A percentile compares a stretch with the other conserved stretches of the same genome.
Conservation (phyloP, 2,113 vertebrate species). For the Cettia cetti region DNA sequence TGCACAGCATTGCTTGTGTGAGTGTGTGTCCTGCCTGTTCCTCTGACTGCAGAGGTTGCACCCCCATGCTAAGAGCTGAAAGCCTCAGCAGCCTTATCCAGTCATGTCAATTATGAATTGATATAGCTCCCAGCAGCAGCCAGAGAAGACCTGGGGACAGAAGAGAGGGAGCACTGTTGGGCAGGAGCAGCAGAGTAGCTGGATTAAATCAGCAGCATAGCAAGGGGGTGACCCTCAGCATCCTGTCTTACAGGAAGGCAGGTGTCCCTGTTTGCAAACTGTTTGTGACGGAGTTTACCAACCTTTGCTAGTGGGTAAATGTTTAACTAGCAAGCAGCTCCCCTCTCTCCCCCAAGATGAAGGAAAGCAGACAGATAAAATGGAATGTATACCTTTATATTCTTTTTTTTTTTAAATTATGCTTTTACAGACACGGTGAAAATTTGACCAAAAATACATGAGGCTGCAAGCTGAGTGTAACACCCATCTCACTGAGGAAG, state of each 20-base stretch:
- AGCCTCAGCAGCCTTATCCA: not conserved
- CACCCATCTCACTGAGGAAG: not conserved
- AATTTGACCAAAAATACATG: not conserved
- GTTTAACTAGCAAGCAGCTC: not conserved
- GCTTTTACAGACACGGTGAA: not conserved
- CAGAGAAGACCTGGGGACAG: not conserved
- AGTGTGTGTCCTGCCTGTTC: not conserved
- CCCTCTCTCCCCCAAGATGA: not conserved
- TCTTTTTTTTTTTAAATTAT: not conserved
- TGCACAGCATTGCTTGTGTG: not conserved
- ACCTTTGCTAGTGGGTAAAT: not conserved
- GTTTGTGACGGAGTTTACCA: not conserved
- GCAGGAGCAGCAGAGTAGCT: not conserved
- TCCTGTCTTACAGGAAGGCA: not conserved
- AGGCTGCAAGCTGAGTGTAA: not conserved
- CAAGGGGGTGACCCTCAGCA: not conserved
- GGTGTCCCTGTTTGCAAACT: not conserved
- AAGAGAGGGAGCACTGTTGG: not conserved
- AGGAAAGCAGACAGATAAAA: not conserved
- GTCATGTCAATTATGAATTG: not conserved
- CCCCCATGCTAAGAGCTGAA: not conserved
- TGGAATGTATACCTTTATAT: not conserved
- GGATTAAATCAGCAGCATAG: not conserved
- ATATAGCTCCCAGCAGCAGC: not conserved
- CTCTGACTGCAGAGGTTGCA: not conserved